Conservation (phyloP, 2,888 invertebrate species). For the Drosophila longiperda region DNA sequence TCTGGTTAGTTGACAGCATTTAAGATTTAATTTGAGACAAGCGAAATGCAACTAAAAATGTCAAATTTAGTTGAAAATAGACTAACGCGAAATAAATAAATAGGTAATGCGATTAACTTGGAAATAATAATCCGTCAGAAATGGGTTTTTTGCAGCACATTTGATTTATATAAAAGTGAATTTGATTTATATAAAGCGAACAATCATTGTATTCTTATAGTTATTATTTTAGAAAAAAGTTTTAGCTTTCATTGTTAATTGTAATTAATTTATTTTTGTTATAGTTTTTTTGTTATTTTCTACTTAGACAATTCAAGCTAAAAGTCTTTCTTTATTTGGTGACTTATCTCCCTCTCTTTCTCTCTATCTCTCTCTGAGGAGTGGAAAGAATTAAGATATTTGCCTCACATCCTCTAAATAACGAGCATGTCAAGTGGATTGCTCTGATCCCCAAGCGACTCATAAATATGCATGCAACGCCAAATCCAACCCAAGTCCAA, state of each 20-base stretch:
- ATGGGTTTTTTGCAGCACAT: neutral
- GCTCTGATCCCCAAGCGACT: slow-evolving; percentile 55
- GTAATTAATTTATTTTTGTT: neutral
- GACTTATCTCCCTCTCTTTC: neutral
- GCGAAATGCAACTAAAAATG: slow-evolving; percentile 16
- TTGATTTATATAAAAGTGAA: neutral
- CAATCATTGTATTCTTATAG: neutral
- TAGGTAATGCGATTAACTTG: slow-evolving; percentile 8
- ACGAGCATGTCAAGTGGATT: slow-evolving; percentile 48
- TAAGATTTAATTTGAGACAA: slow-evolving; percentile 28
- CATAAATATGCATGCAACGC: slow-evolving; percentile 69
- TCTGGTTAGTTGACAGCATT: slow-evolving; percentile 19
- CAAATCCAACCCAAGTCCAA: slow-evolving; percentile 37
- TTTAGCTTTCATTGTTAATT: neutral
- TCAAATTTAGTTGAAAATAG: neutral
- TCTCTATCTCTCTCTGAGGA: neutral
- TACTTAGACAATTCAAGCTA: neutral
- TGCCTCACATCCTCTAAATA: slow-evolving; percentile 51
- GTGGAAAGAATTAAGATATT: slow-evolving; percentile 51
- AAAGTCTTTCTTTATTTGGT: neutral
- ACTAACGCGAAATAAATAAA: slow-evolving; percentile 2
- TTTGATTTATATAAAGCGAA: neutral
- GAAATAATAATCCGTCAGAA: neutral
- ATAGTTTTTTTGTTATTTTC: too few relatives aligned
- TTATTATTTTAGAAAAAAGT: neutral